Base-by-base conservation (phyloP, 1,140 invertebrate species). In the Caenorhabditis briggsae region DNA sequence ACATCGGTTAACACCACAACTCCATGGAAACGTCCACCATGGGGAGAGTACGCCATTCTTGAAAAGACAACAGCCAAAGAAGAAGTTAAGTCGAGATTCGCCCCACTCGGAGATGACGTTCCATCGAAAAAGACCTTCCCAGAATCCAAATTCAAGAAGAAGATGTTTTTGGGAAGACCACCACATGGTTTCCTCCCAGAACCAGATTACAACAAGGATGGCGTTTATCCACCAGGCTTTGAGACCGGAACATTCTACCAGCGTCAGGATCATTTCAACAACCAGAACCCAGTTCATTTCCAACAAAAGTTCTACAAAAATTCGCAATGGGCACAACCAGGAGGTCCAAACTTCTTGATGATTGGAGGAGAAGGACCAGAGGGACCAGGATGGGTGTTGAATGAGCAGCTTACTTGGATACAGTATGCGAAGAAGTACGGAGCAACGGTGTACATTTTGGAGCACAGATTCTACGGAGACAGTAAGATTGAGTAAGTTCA, bases 331-430 rank as follows among this genome's bases (percentile, higher is more conserved):
- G 53, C 61, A 23, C 61, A 87, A 33, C 56, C 70, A 23, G 87
- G 87, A 64, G 87, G 87, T 12, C 87, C 87, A 20, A 88, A 86
- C 18, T 88, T 88, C 85, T 65, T 88, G 53, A 88, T 88, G 87
- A 82, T 88, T 23, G 87, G 87, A 86, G 87, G 87, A 78, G 87
- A 88, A 55, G 84, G 84, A 50, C 61, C 84, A 58, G 87, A 88
- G 25, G 50, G 48, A 50, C 2, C 33, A 9, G 18, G 46, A 25
- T 88, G 87, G 84, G 78, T 82, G 12, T 59, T 61, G 46, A 86
- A 82, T 61, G 12, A 53, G 20, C 61, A 84, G 48, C 20, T 78
- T 6, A 78, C 70, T 50, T 78, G 53, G 23, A 25, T 78, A 46
- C 23, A n/a, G 8, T 78, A n/a, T 55, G 85, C 85, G 5, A 70